These are phyloP conservation scores for Diabrotica virgifera DNA, from an alignment of 1,140 invertebrate genomes.

Conservation along the genomic window DNA sequence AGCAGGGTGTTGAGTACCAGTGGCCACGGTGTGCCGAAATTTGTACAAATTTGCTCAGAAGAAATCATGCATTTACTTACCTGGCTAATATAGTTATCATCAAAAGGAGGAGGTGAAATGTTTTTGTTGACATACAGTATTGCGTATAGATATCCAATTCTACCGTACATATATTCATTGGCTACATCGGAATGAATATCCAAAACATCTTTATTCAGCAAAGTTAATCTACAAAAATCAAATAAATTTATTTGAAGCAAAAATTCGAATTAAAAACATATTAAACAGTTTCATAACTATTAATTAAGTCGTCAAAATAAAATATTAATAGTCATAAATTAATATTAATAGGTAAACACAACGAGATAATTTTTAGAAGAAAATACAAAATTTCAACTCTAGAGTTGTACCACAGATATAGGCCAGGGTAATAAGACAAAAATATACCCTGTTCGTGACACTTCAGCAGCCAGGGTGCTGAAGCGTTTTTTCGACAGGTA, in stretches of 20 bases:
- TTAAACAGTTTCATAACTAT: too few species aligned
- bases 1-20: too few species aligned
- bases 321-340: neutral
- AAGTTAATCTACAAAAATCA: conserved; percentile 52
- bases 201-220: conserved; percentile 53
- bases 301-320: neutral
- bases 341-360: neutral
- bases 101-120: conserved; percentile 48
- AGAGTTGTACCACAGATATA: too few species aligned
- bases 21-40: too few species aligned
- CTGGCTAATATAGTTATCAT: conserved; percentile 51
- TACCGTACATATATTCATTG: conserved; percentile 84
- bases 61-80: conserved; percentile 44
- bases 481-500: too few species aligned
- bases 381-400: too few species aligned
- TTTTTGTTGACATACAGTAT: conserved; percentile 69
- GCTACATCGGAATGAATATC: conserved; percentile 55
- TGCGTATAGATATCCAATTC: conserved; percentile 79
- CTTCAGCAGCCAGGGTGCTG: too few species aligned
- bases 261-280: too few species aligned
- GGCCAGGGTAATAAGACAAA: too few species aligned
- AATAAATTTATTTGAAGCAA: too few species aligned
- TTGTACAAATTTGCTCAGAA: too few species aligned
- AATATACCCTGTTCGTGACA: too few species aligned
- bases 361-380: neutral